Base-by-base conservation (phyloP, 2,888 invertebrate species). In the Drosophila austrosaltans region DNA sequence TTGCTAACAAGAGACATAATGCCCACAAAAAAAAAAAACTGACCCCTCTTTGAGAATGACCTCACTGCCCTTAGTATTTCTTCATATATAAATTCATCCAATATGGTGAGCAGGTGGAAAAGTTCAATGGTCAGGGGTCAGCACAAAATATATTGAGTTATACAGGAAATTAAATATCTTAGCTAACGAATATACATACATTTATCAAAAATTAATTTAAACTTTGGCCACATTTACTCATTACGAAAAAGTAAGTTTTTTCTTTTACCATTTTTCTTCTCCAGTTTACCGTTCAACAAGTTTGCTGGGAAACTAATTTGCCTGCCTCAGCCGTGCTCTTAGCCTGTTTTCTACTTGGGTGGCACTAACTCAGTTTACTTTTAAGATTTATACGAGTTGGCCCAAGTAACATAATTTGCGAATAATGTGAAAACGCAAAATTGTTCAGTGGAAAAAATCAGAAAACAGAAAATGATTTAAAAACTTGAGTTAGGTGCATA, bases 141-240 rank as follows among this genome's bases (percentile, higher is more conserved):
- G 10, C 22, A 10, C 5, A 12, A 48, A 48, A 48, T 10, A 48
- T 48, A 48, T 48, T 25, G 25, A 48, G 61, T 36, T 63, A 42
- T 65, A 58, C 69, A 67, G 77, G 71, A 82, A 84, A 84, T 84
- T 79, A 72, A 72, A 69, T 79, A 68, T 77, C 69, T 69, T 59
- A 63, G 60, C 68, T 42, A 62, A 54, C 69, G 57, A 69, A 63
- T 63, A 79, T 76, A 82, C 48, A 48, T 78, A 85, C 48, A 48
- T 78, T 82, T 82, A 86, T 72, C 48, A 72, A 78, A 85, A 87
- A 86, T 82, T 85, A 82, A 82, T 87, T 82, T 80, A 85, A 82
- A 82, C 82, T 88, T 82, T 82, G 66, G 70, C 88, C 86, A 82
- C 88, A 86, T 82, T 82, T 87, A 87, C 83, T 87, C 88, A 82